phyloP scores from a whole-genome alignment of 2,113 vertebrate genomes.

The Amphiprion percula region DNA sequence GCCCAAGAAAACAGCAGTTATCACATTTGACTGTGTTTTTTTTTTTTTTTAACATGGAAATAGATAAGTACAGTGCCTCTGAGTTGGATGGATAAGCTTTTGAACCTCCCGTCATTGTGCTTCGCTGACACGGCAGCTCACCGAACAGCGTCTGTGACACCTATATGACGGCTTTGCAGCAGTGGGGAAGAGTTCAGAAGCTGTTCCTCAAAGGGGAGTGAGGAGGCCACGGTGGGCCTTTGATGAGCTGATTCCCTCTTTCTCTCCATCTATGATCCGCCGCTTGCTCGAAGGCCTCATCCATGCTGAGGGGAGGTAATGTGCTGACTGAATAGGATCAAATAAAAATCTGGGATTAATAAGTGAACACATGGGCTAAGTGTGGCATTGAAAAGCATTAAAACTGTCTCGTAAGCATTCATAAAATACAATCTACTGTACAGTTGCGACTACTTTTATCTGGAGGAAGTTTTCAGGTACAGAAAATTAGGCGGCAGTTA shows the following conservation, averaged over 20 bases:
- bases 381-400: not conserved
- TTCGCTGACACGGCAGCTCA: not conserved
- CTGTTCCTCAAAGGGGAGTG: conserved; percentile 30
- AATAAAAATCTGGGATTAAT: conserved; percentile 17
- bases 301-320: not conserved
- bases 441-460: too few species aligned
- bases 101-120: conserved; percentile 25
- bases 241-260: conserved; percentile 19
- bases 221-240: not conserved
- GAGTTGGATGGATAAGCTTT: conserved; percentile 32
- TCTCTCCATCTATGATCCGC: not conserved
- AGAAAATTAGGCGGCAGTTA: too few species aligned
- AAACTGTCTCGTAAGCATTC: not conserved
- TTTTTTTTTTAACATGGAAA: not conserved
- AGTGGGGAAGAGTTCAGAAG: conserved; percentile 13
- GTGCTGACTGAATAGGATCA: conserved; percentile 18
- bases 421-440: too few species aligned
- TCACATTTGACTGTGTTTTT: conserved; percentile 24
- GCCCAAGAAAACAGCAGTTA: conserved; percentile 27
- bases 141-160: conserved; percentile 25
- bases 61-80: not conserved
- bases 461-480: too few species aligned
- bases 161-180: conserved; percentile 38
- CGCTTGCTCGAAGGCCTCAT: not conserved
- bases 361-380: conserved; percentile 2